A percentile compares a stretch with the other conserved stretches of the same genome.
These are phyloP conservation scores for Palythoa grandis DNA, from an alignment of 92 coral and sea anemone species.

Conservation along the genomic window DNA sequence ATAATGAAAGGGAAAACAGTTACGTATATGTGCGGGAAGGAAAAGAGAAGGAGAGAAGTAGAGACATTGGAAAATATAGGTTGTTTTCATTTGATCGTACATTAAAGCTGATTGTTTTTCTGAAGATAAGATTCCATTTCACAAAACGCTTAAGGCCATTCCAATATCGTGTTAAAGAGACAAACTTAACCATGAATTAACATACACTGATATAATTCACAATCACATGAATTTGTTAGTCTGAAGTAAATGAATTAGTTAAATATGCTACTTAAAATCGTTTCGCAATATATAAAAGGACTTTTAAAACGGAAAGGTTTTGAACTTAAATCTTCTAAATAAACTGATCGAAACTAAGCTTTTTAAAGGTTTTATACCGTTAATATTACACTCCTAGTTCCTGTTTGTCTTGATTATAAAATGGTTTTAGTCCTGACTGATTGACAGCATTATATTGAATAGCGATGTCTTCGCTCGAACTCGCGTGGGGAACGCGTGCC, in stretches of 20 bases:
- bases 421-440: background rate
- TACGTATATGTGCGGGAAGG: no score
- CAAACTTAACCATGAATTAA: background rate
- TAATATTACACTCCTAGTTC: conserved; percentile 6
- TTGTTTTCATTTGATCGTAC: no score
- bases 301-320: conserved; percentile 10
- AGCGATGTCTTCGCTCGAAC: conserved; percentile 3
- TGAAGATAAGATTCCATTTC: background rate
- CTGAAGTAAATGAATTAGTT: background rate
- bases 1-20: no score
- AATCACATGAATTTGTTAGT: background rate
- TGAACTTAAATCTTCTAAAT: conserved; percentile 12
- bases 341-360: conserved; percentile 20
- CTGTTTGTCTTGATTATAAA: conserved; percentile 11
- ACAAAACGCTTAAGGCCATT: background rate
- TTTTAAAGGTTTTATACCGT: background rate
- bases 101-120: background rate
- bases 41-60: no score
- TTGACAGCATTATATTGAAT: conserved; percentile 23
- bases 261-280: background rate
- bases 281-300: background rate
- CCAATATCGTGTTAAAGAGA: background rate
- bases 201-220: background rate
- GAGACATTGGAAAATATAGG: no score
- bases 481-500: conserved; percentile 72